A percentile compares a stretch with the other conserved stretches of the same genome.
phyloP scores from a whole-genome alignment of 2,797 vertebrate species.

The Heteromormyrus szaboi region DNA sequence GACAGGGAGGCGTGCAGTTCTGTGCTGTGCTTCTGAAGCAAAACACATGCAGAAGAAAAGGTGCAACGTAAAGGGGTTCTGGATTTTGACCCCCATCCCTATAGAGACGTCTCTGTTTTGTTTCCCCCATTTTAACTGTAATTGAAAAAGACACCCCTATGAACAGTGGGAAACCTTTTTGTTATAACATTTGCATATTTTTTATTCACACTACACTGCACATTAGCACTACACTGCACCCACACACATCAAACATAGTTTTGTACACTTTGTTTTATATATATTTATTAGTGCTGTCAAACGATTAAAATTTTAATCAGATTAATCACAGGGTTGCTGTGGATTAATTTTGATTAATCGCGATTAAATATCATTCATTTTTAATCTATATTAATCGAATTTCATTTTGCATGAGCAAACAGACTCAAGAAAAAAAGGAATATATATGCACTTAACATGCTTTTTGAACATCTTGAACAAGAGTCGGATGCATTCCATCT shows the following conservation, averaged over 20 bases:
- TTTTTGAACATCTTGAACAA: too few relatives aligned
- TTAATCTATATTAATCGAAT: too few relatives aligned
- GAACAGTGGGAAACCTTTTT: slow-evolving; percentile 15
- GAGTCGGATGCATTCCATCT: too few relatives aligned
- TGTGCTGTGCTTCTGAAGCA: slow-evolving; percentile 27
- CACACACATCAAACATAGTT: not conserved
- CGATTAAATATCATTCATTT: too few relatives aligned
- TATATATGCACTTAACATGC: too few relatives aligned
- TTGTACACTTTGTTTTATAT: not conserved
- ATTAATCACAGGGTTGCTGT: too few relatives aligned
- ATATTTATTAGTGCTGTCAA: too few relatives aligned
- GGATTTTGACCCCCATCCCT: not conserved
- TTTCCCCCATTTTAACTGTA: slow-evolving; percentile 28
- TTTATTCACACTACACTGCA: not conserved
- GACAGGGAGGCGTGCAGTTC: slow-evolving; percentile 32
- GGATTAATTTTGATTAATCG: too few relatives aligned
- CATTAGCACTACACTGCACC: not conserved
- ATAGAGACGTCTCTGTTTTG: slow-evolving; percentile 16
- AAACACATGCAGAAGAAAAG: slow-evolving; percentile 15
- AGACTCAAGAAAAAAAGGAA: too few relatives aligned
- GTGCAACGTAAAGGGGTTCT: not conserved
- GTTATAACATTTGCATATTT: not conserved
- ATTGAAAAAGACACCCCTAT: slow-evolving; percentile 39
- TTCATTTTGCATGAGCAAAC: too few relatives aligned
- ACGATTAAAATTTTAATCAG: too few relatives aligned